phyloP scores from a whole-genome alignment of 2,113 vertebrate genomes.

The Fregetta grallaria region DNA sequence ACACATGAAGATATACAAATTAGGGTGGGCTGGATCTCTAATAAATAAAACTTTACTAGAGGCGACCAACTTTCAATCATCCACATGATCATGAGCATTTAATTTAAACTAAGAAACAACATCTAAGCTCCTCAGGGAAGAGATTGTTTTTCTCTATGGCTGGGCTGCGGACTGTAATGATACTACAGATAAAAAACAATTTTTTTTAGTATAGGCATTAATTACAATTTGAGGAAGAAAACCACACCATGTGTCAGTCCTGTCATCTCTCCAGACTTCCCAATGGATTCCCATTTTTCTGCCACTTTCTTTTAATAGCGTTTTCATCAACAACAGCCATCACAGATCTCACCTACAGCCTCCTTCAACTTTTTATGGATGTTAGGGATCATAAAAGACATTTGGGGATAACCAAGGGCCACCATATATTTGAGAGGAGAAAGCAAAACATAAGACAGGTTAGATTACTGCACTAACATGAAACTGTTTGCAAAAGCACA shows the following conservation, averaged over 20 bases:
- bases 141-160: not conserved
- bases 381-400: not conserved
- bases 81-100: not conserved
- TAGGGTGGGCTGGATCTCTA: not conserved
- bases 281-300: not conserved
- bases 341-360: not conserved
- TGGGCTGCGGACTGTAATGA: not conserved
- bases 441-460: not conserved
- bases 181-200: not conserved
- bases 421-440: not conserved
- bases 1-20: conserved; percentile 13
- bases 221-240: not conserved
- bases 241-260: not conserved
- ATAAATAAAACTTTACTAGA: conserved; percentile 34
- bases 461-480: not conserved
- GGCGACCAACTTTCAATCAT: not conserved
- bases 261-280: not conserved
- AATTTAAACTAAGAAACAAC: conserved; percentile 12
- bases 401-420: not conserved
- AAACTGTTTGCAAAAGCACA: not conserved
- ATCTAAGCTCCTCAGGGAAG: not conserved
- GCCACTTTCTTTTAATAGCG: fast-evolving
- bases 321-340: not conserved
- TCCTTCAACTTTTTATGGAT: not conserved
- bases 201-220: not conserved